Conservation (phyloP, 2,797 vertebrate species). For the Florisuga fusca region DNA sequence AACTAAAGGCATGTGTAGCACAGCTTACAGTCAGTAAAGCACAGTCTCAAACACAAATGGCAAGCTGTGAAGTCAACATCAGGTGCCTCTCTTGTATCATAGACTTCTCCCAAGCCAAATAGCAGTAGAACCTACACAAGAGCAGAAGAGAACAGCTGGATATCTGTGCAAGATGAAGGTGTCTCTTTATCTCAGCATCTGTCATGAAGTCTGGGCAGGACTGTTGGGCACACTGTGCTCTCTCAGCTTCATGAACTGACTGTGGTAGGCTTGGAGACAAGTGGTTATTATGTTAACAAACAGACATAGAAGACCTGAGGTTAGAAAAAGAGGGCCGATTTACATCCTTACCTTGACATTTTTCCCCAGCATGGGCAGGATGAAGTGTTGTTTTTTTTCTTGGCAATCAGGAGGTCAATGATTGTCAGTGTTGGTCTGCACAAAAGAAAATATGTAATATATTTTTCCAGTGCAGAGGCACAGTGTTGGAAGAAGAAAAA, state of each 20-base stretch:
- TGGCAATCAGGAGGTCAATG: neutral
- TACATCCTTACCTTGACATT: neutral
- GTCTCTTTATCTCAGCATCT: neutral
- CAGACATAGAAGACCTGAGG: neutral
- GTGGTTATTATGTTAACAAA: neutral
- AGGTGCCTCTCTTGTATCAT: constrained; percentile 19
- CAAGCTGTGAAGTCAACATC: neutral
- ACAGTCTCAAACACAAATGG: neutral
- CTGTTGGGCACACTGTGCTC: neutral
- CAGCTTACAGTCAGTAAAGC: constrained; percentile 14
- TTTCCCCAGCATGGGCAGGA: neutral
- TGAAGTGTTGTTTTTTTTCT: neutral
- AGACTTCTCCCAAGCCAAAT: neutral
- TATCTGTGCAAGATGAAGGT: neutral
- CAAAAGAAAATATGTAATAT: neutral
- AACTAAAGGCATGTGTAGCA: neutral
- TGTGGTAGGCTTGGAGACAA: neutral
- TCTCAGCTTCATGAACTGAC: neutral
- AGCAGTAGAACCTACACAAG: neutral
- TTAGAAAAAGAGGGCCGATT: neutral
- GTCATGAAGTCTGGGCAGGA: neutral
- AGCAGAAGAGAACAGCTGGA: neutral
- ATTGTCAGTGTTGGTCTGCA: neutral
- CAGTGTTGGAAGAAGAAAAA: neutral
- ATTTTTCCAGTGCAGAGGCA: neutral